Base-by-base conservation (phyloP, 2,797 vertebrate species). In the Hippocampus kuda region DNA sequence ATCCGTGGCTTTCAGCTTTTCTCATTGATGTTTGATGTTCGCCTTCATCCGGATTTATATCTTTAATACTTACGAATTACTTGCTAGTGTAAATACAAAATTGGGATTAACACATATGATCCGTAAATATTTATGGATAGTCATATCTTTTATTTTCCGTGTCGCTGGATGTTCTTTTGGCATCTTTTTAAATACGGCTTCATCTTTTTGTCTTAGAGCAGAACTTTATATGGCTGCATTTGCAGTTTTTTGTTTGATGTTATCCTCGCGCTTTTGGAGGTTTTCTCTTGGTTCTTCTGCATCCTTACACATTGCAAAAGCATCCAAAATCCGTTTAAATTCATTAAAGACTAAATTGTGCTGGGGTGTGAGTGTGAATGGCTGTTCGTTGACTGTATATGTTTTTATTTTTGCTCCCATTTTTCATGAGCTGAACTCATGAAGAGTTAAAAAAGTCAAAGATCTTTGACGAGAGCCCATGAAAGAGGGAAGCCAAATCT, bases 61-160 rank as follows among this genome's bases (percentile, higher is more conserved):
- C 18, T n/a, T 63, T 8, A 85, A 73, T 70, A 64, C 74, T 68
- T 64, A 41, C 79, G 72, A 85, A 68, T 75, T 78, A 69, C 76
- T 85, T 80, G 72, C 75, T 82, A 85, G 81, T 86, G 68, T 24
- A 16, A 34, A 54, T 24, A 0, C 2, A 44, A 68, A 65, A 63
- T 75, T 81, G 74, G 73, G 72, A 86, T 85, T 86, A 81, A 83
- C 81, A 62, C 26, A n/a, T 74, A 7, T 71, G 65, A 77, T 77
- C 80, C 73, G 65, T 86, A 88, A 90, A 90, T 88, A 87, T 89
- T 90, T 85, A 72, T 68, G 67, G 72, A 78, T 81, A 73, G 79
- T 74, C 74, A 66, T 64, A 73, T 77, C 79, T n/a, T 56, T 6
- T 66, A 41, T 24, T 38, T 10, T 41, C 20, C 18, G 18, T 24